Percentiles rank a stretch among this genome's conserved stretches.
phyloP scores from a whole-genome alignment of 2,888 invertebrate genomes.

The Marronus borbonicus region DNA sequence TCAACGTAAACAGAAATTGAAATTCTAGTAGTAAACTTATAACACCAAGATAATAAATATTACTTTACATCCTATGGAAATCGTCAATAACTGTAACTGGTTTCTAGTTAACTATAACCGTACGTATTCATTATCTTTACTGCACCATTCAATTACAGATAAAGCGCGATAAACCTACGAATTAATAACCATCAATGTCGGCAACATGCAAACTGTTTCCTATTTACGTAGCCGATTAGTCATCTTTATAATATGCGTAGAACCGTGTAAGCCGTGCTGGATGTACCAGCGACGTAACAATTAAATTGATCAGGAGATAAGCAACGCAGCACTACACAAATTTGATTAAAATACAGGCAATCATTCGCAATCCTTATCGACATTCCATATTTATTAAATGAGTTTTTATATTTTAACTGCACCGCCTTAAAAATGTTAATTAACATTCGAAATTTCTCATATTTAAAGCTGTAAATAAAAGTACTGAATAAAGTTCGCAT shows the following conservation, averaged over 20 bases:
- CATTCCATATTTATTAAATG: constrained; percentile 6
- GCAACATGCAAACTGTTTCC: constrained; percentile 29
- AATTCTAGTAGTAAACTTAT: no score
- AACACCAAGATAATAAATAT: constrained; percentile 11
- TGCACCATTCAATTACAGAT: constrained; percentile 42
- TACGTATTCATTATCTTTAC: constrained; percentile 40
- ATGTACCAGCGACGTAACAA: constrained; percentile 8
- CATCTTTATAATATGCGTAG: constrained; percentile 22
- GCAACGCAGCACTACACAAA: neutral
- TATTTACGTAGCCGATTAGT: constrained; percentile 28
- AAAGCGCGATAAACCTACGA: constrained; percentile 42
- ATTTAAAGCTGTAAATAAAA: no score
- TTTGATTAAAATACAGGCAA: constrained; percentile 7
- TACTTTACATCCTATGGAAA: constrained; percentile 6
- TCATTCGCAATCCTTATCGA: constrained; percentile 5
- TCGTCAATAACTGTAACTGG: constrained; percentile 18
- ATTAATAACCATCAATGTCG: constrained; percentile 42
- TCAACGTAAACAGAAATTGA: no score
- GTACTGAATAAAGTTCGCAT: no score
- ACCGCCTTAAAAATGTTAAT: no score
- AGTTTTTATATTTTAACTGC: no score
- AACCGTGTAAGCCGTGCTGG: constrained; percentile 14
- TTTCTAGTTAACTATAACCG: constrained; percentile 37
- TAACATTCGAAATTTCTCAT: no score
- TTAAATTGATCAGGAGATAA: constrained; percentile 32